phyloP scores from a whole-genome alignment of 2,113 vertebrate species.

The Shinisaurus crocodilurus region DNA sequence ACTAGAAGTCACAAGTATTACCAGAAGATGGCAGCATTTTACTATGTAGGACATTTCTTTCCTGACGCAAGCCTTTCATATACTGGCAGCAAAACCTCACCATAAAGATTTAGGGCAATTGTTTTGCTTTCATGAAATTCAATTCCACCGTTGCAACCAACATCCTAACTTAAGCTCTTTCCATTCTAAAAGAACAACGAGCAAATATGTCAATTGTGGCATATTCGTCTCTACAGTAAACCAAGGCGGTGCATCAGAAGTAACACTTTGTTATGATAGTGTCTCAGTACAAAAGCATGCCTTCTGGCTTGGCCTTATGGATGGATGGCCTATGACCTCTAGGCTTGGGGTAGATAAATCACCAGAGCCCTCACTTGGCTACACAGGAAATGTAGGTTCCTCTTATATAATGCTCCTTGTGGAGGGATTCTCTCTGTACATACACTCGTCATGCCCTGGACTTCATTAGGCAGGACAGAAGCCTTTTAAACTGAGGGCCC shows the following conservation, averaged over 20 bases:
- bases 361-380: neutral
- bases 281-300: neutral
- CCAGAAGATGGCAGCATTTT: conserved; percentile 72
- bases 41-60: neutral
- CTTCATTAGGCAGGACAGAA: too few relatives aligned
- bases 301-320: neutral
- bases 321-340: neutral
- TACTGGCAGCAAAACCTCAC: neutral
- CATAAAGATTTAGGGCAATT: neutral
- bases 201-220: rapidly evolving
- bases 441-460: too few relatives aligned
- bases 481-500: too few relatives aligned
- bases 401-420: neutral
- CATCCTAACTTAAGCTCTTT: rapidly evolving
- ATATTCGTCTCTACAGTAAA: neutral
- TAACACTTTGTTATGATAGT: neutral
- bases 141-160: rapidly evolving
- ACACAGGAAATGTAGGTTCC: rapidly evolving
- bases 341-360: neutral
- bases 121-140: rapidly evolving
- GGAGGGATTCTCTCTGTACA: neutral
- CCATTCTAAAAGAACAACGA: rapidly evolving
- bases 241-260: neutral
- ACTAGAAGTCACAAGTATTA: neutral
- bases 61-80: neutral